Evolutionary conservation across 2,888 invertebrate species (phyloP), one percentile per base, ranked within the genome.

Genomic region (Diaphora mendica): DNA sequence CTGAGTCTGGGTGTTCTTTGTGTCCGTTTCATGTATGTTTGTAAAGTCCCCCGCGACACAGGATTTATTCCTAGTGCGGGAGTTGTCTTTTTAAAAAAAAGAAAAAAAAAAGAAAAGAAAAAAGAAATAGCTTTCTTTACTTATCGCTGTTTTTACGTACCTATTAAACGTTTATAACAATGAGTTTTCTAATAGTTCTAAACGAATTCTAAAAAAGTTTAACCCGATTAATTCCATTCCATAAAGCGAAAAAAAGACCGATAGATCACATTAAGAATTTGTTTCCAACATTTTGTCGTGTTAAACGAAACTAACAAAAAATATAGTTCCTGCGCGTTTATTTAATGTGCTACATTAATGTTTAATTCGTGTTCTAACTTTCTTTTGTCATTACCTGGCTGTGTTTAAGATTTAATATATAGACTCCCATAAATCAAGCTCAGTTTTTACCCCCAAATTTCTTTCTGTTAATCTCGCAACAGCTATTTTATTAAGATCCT

Each of bases 311-410:
- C 73, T 80, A 78, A 74, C n/a, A 67, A 67, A 80, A 83, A 84
- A 82, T 84, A 82, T 83, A 84, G 84, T 76, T 75, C 78, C 82
- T 74, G 70, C 39, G 77, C 42, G 79, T 39, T 5, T 39, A 70
- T 82, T 82, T 82, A 78, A 82, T 84, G 70, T 66, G 66, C 68
- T 69, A n/a, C 78, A 64, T 73, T 83, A 82, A 83, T 80, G 82
- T 35, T 35, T 35, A 35, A 35, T 35, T 35, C 35, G 35, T 35
- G 35, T 35, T 8, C 3, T 76, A 78, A 73, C 80, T 77, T 82
- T 84, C 77, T 84, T 82, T 76, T 78, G 78, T 77, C 77, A 80
- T 82, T 71, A 64, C 23, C 64, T 69, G 13, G 26, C 64, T 69
- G 13, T 33, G 35, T 33, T 59, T 67, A 67, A 74, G 70, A 51